Base-by-base conservation (phyloP, 1,140 invertebrate genomes). In the Dendrolimus kikuchii region DNA sequence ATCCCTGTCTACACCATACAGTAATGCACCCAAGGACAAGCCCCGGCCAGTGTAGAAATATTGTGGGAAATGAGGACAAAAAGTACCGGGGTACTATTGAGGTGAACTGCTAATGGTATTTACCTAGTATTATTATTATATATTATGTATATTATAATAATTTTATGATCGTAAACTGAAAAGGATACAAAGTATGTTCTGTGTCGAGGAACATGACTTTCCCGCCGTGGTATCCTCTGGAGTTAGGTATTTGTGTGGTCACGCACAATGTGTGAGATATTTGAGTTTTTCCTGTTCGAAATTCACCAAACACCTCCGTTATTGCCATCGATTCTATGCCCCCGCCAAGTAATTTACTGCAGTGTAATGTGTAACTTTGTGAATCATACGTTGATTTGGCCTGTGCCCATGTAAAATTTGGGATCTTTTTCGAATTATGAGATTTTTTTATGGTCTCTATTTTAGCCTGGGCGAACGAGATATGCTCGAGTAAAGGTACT, bases 271-370 rank as follows among this genome's bases (percentile, higher is more conserved):
- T 95, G 72, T 95, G 93, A 5, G 93, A 92, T 7, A 95, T 67
- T 68, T 95, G 93, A 3, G 93, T 95, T 81, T 95, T 95, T 8
- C 93, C 94, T 40, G 92, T 93, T 45, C 94, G 82, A 77, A 96
- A 96, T 84, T 97, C 95, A 1, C 95, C 95, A 85, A 97, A 96
- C 37, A 95, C 93, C 88, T 97, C 95, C 39, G 95, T 97, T 49
- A 97, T 95, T 2, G 94, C 92, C 86, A 96, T 96, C 10, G 95
- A 96, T 87, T 97, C 95, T 57, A 97, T 90, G 2, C 95, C 95
- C 52, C 95, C 95, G 40, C 89, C 90, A 39, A 96, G 77, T 39
- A 96, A 85, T 76, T 93, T 93, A 72, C 92, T 94, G 71, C 23
- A 89, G 86, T 53, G 42, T 39, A 50, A 46, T 38, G 5, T n/a